Conservation (phyloP, 2,113 vertebrate genomes). For the Xenopus borealis region DNA sequence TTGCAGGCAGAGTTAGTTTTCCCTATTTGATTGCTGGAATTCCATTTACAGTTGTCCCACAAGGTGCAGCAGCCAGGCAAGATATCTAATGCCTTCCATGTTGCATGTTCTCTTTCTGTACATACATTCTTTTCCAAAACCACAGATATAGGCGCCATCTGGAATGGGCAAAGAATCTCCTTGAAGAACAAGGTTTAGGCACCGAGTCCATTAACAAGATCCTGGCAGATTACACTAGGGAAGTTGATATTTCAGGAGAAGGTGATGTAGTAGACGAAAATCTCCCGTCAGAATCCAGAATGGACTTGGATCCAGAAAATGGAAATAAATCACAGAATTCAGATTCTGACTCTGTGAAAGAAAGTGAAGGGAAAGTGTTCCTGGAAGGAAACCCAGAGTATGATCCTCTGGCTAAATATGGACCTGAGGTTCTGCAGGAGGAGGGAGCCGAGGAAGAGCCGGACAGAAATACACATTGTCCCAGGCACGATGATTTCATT, state of each 20-base stretch:
- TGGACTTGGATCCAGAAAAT: background rate
- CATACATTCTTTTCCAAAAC: too few species aligned
- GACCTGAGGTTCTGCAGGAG: slow-evolving; percentile 23
- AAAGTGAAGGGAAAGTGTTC: slow-evolving; percentile 6
- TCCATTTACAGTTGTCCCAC: too few species aligned
- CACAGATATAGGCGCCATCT: slow-evolving; percentile 74
- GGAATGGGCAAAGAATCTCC: slow-evolving; percentile 65
- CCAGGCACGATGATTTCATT: slow-evolving; percentile 40
- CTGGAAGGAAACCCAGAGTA: slow-evolving; percentile 45
- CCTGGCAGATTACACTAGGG: slow-evolving; percentile 62
- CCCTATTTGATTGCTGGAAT: too few species aligned
- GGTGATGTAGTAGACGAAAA: background rate
- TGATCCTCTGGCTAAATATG: slow-evolving; percentile 21
- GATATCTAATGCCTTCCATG: too few species aligned
- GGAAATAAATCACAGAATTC: slow-evolving; percentile 5
- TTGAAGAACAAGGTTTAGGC: slow-evolving; percentile 73
- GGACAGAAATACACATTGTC: slow-evolving; percentile 25
- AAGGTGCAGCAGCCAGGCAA: too few species aligned
- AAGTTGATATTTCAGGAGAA: slow-evolving; percentile 44
- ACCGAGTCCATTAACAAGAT: slow-evolving; percentile 52
- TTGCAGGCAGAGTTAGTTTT: too few species aligned
- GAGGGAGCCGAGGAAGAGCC: background rate
- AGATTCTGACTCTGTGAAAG: background rate
- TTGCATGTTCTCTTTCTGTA: background rate
- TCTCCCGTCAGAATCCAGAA: background rate